A percentile compares a stretch with the other conserved stretches of the same genome.
Evolutionary conservation across 1,140 invertebrate genomes (phyloP).

Genomic region (Zophobas morio): DNA sequence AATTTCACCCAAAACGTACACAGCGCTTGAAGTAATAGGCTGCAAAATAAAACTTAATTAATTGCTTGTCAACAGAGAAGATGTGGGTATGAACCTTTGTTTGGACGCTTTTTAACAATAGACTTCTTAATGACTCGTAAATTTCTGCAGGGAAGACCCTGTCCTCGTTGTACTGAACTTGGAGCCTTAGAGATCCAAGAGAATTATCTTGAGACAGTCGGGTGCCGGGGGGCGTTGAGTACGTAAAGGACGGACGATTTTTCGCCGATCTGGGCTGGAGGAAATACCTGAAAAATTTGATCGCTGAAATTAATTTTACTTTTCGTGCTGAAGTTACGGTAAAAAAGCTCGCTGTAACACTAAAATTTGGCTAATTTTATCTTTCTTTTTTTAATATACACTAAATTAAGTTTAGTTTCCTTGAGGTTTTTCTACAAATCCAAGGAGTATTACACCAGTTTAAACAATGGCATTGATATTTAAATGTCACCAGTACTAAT

Average conservation of each 20-base stretch:
- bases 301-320: too few relatives aligned
- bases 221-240: slow-evolving; percentile 79
- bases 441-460: too few relatives aligned
- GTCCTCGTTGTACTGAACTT: slow-evolving; percentile 90
- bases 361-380: too few relatives aligned
- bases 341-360: too few relatives aligned
- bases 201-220: slow-evolving; percentile 75
- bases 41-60: slow-evolving; percentile 68
- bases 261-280: slow-evolving; percentile 81
- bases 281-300: slow-evolving; percentile 79
- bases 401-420: too few relatives aligned
- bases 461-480: too few relatives aligned
- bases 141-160: slow-evolving; percentile 87
- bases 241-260: slow-evolving; percentile 74
- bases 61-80: background rate
- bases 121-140: slow-evolving; percentile 82
- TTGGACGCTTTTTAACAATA: slow-evolving; percentile 83
- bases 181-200: slow-evolving; percentile 86
- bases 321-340: too few relatives aligned
- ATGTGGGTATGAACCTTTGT: slow-evolving; percentile 58
- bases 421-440: too few relatives aligned
- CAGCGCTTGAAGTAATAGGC: slow-evolving; percentile 88
- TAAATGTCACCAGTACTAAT: too few relatives aligned
- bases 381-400: too few relatives aligned
- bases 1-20: slow-evolving; percentile 90